Conservation (phyloP, 1,140 invertebrate genomes). For the Eumeta japonica region DNA sequence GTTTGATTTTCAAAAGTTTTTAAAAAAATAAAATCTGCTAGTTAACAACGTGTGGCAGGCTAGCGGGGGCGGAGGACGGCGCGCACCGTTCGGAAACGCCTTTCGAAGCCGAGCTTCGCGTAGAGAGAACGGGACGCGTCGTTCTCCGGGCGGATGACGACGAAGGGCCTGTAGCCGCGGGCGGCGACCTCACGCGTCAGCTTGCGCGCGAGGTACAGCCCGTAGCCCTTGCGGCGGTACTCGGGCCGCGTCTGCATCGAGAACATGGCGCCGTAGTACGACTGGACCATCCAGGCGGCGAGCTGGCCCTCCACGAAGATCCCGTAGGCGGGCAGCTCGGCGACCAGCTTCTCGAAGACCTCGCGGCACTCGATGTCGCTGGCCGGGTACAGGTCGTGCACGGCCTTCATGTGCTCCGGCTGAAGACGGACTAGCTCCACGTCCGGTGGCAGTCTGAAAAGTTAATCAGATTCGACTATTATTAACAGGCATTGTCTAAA, state of each 20-base stretch:
- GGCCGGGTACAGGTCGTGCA: conserved; percentile 80
- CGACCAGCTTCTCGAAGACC: conserved; percentile 75
- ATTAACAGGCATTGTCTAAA: not conserved
- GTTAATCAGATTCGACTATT: no score
- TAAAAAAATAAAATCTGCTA: conserved; percentile 59
- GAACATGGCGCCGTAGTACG: conserved; percentile 86
- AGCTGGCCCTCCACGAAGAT: conserved; percentile 71
- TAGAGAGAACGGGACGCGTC: conserved; percentile 78
- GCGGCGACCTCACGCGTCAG: conserved; percentile 70
- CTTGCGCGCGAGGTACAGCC: conserved; percentile 65
- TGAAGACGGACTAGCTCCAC: conserved; percentile 70
- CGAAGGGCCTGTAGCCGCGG: conserved; percentile 77
- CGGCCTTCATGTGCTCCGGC: conserved; percentile 73
- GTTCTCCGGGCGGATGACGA: conserved; percentile 82
- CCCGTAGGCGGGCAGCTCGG: conserved; percentile 72
- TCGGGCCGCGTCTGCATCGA: conserved; percentile 86
- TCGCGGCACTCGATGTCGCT: conserved; percentile 81
- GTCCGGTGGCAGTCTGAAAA: conserved; percentile 59
- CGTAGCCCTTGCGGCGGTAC: conserved; percentile 75
- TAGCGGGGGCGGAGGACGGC: conserved; percentile 69
- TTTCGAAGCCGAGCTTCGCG: conserved; percentile 75
- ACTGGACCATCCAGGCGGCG: conserved; percentile 84
- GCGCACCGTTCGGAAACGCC: conserved; percentile 72
- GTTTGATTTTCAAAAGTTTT: conserved; percentile 55
- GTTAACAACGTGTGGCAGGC: conserved; percentile 39